A percentile compares a stretch with the other conserved stretches of the same genome.
phyloP scores from a whole-genome alignment of 2,113 vertebrate species.

The Hippocampus guttulatus region DNA sequence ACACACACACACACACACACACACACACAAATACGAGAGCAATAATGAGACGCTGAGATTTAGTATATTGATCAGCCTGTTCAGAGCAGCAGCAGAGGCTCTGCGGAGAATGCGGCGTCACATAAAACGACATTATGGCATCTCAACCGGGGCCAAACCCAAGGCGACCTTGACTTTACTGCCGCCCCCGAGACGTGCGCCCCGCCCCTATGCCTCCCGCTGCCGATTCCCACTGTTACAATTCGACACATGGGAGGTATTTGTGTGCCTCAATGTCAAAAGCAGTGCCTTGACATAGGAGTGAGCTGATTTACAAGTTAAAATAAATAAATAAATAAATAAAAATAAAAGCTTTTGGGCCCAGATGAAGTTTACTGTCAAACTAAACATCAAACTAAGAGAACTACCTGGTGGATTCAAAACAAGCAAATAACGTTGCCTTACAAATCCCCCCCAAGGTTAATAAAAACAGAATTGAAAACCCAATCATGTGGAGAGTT shows the following conservation, averaged over 20 bases:
- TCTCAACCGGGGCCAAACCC: slow-evolving; percentile 59
- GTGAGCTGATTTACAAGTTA: not conserved
- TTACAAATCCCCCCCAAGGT: no score
- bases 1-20: not conserved
- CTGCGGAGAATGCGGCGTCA: slow-evolving; percentile 54
- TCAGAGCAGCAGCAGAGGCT: slow-evolving; percentile 50
- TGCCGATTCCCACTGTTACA: not conserved
- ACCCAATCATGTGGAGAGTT: no score
- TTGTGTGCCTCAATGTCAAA: not conserved
- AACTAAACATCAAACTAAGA: no score
- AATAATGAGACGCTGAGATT: slow-evolving; percentile 55
- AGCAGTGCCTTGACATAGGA: not conserved
- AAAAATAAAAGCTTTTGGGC: no score
- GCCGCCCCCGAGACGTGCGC: not conserved
- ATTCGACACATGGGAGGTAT: not conserved
- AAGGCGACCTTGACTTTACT: slow-evolving; percentile 65
- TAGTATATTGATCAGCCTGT: slow-evolving; percentile 62
- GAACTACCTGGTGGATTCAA: no score
- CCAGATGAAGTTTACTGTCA: no score
- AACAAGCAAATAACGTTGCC: no score
- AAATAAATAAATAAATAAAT: no score
- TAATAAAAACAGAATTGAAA: no score
- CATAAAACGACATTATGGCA: slow-evolving; percentile 63
- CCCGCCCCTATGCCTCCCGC: not conserved
- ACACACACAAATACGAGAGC: slow-evolving; percentile 23